These are phyloP conservation scores for Thumatha senex DNA, from an alignment of 2,888 invertebrate genomes.

Conservation along the genomic window DNA sequence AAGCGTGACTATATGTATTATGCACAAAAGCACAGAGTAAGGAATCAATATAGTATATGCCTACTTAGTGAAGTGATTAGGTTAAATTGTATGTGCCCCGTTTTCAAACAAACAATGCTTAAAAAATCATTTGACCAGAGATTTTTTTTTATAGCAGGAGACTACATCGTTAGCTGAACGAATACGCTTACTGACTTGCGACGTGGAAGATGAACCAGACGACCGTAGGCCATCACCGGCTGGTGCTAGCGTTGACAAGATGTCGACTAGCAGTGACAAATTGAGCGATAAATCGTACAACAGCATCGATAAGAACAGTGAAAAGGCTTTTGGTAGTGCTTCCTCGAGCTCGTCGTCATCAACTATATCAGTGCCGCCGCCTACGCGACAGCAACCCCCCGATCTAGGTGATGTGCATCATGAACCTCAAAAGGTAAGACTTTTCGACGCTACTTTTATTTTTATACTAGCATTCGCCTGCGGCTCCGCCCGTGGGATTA, in stretches of 20 bases:
- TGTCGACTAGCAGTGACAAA: slow-evolving; percentile 80
- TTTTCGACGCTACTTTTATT: too few relatives aligned
- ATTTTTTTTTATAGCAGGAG: slow-evolving; percentile 62
- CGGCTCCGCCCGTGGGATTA: too few relatives aligned
- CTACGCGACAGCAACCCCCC: slow-evolving; percentile 63
- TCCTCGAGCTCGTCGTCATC: slow-evolving; percentile 76
- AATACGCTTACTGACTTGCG: slow-evolving; percentile 93
- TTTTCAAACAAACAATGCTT: too few relatives aligned
- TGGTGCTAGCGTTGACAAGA: slow-evolving; percentile 85
- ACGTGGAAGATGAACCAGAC: slow-evolving; percentile 88
- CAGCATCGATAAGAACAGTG: slow-evolving; percentile 83
- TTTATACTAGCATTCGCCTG: too few relatives aligned
- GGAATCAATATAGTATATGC: too few relatives aligned
- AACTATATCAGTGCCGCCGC: slow-evolving; percentile 61
- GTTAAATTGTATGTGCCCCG: too few relatives aligned
- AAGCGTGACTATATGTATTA: too few relatives aligned
- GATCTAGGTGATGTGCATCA: slow-evolving; percentile 73
- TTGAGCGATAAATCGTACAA: slow-evolving; percentile 72
- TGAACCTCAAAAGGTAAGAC: slow-evolving; percentile 64
- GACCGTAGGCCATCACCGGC: slow-evolving; percentile 85
- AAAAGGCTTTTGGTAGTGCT: slow-evolving; percentile 82
- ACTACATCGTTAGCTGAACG: slow-evolving; percentile 93
- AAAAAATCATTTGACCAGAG: too few relatives aligned
- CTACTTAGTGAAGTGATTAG: too few relatives aligned
- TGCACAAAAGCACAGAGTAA: too few relatives aligned